Conservation (phyloP, 2,797 vertebrate genomes). For the Triplophysa bombifrons region DNA sequence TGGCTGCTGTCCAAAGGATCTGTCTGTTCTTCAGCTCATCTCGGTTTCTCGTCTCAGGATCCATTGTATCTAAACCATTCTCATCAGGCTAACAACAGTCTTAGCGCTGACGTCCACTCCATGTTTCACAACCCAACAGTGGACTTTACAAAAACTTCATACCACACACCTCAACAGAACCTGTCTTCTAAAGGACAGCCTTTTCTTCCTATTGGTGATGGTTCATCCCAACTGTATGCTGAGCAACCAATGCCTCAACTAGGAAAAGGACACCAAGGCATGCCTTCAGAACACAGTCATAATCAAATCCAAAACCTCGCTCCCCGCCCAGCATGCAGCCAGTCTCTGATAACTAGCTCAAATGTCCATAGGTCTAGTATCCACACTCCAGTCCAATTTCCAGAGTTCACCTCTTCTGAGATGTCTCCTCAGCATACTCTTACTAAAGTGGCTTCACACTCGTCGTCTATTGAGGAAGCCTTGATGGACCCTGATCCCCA, state of each 20-base stretch:
- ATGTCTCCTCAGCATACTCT: conserved; percentile 16
- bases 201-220: conserved; percentile 78
- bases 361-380: conserved; percentile 8
- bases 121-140: conserved; percentile 76
- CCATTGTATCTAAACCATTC: conserved; percentile 66
- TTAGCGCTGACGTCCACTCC: conserved; percentile 67
- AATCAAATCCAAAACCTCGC: conserved; percentile 26
- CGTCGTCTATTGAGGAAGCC: conserved; percentile 29
- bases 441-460: conserved; percentile 48
- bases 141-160: conserved; percentile 76
- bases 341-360: conserved; percentile 19
- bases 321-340: conserved; percentile 18
- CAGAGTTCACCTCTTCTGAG: conserved; percentile 30
- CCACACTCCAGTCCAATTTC: neutral
- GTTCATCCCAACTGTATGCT: conserved; percentile 74
- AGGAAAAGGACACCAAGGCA: conserved; percentile 72
- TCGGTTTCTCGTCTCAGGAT: conserved; percentile 69
- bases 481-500: conserved; percentile 62
- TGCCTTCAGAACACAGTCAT: conserved; percentile 33
- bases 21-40: conserved; percentile 63
- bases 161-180: conserved; percentile 78
- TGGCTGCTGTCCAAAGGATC: conserved; percentile 77
- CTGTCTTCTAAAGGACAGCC: conserved; percentile 78
- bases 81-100: conserved; percentile 72
- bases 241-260: conserved; percentile 71